phyloP scores from a whole-genome alignment of 2,888 invertebrate species.

The Furcula furcula region DNA sequence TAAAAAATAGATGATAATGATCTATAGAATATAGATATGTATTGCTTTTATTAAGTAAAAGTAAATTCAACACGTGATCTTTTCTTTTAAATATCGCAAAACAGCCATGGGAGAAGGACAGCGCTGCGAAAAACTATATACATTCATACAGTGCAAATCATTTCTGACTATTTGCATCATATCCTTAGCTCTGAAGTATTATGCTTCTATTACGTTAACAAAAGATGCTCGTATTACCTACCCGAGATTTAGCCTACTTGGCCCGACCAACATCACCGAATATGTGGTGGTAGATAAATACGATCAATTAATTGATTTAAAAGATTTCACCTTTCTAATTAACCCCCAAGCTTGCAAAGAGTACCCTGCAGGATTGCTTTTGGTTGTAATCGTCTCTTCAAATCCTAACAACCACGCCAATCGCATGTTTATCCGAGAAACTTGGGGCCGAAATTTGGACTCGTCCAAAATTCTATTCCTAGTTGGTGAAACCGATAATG shows the following conservation, averaged over 20 bases:
- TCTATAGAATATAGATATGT: no score
- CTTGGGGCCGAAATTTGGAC: slow-evolving; percentile 85
- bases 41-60: no score
- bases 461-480: slow-evolving; percentile 84
- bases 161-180: no score
- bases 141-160: no score
- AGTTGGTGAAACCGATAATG: slow-evolving; percentile 72
- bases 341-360: slow-evolving; percentile 80
- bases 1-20: no score
- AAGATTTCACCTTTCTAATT: slow-evolving; percentile 83
- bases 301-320: slow-evolving; percentile 77
- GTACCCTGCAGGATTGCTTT: slow-evolving; percentile 64
- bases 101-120: no score
- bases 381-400: slow-evolving; percentile 86
- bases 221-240: slow-evolving; percentile 33
- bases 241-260: slow-evolving; percentile 47
- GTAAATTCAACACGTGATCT: no score
- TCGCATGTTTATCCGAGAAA: slow-evolving; percentile 85
- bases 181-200: no score
- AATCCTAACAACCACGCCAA: slow-evolving; percentile 85
- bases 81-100: no score
- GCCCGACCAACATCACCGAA: slow-evolving; percentile 40
- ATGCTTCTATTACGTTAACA: slow-evolving; percentile 12
- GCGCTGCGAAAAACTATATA: no score
- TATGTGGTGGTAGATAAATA: slow-evolving; percentile 40